Conservation (phyloP, 2,888 invertebrate genomes). For the Neocrepidodera transversa region DNA sequence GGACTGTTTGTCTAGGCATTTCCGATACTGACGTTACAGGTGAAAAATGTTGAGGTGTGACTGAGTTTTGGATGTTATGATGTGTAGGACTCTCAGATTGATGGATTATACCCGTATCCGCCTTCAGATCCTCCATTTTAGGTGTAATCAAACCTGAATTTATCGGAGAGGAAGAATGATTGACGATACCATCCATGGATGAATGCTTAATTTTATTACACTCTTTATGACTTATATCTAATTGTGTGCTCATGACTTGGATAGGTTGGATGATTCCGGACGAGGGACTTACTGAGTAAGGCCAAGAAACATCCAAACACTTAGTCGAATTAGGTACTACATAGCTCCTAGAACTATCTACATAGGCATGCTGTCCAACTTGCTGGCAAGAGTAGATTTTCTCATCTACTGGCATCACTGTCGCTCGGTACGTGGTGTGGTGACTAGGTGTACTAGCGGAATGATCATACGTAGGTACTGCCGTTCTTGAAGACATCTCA, state of each 20-base stretch:
- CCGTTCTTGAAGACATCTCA: conserved; percentile 72
- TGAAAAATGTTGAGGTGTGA: conserved; percentile 57
- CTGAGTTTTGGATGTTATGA: conserved; percentile 45
- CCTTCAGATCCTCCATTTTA: conserved; percentile 68
- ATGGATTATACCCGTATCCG: conserved; percentile 54
- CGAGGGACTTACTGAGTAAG: conserved; percentile 62
- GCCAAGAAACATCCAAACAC: conserved; percentile 62
- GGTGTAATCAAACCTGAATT: conserved; percentile 66
- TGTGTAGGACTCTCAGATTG: conserved; percentile 46
- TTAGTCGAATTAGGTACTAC: conserved; percentile 62
- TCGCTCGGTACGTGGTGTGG: conserved; percentile 57
- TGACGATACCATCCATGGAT: conserved; percentile 63
- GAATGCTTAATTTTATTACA: conserved; percentile 55
- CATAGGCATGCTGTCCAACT: conserved; percentile 67
- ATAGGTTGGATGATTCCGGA: conserved; percentile 62
- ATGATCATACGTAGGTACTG: conserved; percentile 66
- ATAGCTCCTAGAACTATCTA: conserved; percentile 65
- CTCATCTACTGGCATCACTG: conserved; percentile 63
- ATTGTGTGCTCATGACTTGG: conserved; percentile 56
- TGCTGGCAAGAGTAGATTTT: conserved; percentile 70
- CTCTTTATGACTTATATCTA: conserved; percentile 50
- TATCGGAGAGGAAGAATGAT: conserved; percentile 70
- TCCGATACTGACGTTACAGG: conserved; percentile 56
- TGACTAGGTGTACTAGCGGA: conserved; percentile 57
- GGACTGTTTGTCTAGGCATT: conserved; percentile 81